Conservation (phyloP, 2,888 invertebrate species). For the Linyphia triangularis region DNA sequence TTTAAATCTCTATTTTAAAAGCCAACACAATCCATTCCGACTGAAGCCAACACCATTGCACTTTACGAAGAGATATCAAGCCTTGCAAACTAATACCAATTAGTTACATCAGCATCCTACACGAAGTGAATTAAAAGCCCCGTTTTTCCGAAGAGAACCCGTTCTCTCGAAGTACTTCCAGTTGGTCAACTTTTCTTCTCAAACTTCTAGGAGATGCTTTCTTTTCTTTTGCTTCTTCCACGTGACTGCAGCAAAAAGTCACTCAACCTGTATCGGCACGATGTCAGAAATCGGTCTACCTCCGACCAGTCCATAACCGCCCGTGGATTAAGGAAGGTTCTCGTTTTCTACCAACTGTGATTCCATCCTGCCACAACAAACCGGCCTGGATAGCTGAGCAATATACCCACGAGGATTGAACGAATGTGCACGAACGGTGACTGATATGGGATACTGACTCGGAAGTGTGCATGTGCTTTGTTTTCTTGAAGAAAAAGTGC, state of each 20-base stretch:
- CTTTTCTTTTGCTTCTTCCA: conserved; percentile 32
- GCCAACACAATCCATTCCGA: too few species aligned
- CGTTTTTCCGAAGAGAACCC: conserved; percentile 39
- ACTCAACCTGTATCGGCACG: conserved; percentile 63
- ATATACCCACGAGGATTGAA: not conserved
- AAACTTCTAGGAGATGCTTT: conserved; percentile 40
- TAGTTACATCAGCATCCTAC: conserved; percentile 43
- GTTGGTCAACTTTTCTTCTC: conserved; percentile 64
- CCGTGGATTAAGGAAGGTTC: conserved; percentile 51
- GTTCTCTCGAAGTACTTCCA: conserved; percentile 55
- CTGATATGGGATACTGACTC: conserved; percentile 1
- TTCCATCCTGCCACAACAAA: not conserved
- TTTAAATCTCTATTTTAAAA: too few species aligned
- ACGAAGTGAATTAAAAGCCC: conserved; percentile 13
- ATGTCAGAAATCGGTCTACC: conserved; percentile 56
- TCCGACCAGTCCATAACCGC: conserved; percentile 38
- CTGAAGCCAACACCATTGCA: too few species aligned
- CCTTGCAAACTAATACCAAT: conserved; percentile 5
- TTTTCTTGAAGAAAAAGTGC: not conserved
- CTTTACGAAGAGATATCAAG: too few species aligned
- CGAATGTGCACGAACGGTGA: not conserved
- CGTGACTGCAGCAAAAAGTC: conserved; percentile 64
- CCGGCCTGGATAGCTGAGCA: not conserved
- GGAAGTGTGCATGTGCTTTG: not conserved
- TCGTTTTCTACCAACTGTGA: not conserved